Evolutionary conservation across 2,113 vertebrate genomes (phyloP), one percentile per base, ranked within the genome.

Genomic region (Takifugu flavidus): DNA sequence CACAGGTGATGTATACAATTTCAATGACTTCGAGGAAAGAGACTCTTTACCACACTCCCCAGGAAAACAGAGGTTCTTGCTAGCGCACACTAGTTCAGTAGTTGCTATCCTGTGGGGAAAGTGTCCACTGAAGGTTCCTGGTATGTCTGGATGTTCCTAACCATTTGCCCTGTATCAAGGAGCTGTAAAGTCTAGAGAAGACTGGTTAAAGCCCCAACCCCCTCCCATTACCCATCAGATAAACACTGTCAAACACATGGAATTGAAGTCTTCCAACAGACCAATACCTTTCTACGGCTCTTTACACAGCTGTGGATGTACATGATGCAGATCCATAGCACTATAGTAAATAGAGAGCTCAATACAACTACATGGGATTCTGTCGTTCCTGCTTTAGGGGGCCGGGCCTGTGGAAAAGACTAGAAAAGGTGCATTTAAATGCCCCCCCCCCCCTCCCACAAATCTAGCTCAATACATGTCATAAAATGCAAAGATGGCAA

Each of bases 141-240:
- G 77, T 59, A 56, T 52, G 31, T 65, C 70, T 61, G 77, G 83
- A 59, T 25, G 74, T 49, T 67, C 80, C 79, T 86, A 91, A 42
- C 82, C 78, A 84, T 79, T 83, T 79, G 79, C 13, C 66, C 49
- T 68, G 75, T 53, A 83, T 79, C 78, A 62, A 47, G 52, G 84
- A 88, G 89, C 91, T 92, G 91, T 82, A 68, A 88, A 91, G 71
- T 89, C 90, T 92, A 85, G 88, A 83, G 85, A 90, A 92, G 63
- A 91, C 82, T 69, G 67, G 83, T 92, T 92, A 91, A 89, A 72
- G 53, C 51, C 78, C 84, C 84, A 71, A 7, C 83, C 72, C 72
- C 67, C 80, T n/a, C 79, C 67, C 72, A 53, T 57, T 26, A 68
- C 49, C 64, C 70, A 67, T 43, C 54, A 57, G 6, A 72, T 56